A percentile compares a stretch with the other conserved stretches of the same genome.
Conservation (phyloP, 2,888 invertebrate genomes). For the Apodemia mormo region DNA sequence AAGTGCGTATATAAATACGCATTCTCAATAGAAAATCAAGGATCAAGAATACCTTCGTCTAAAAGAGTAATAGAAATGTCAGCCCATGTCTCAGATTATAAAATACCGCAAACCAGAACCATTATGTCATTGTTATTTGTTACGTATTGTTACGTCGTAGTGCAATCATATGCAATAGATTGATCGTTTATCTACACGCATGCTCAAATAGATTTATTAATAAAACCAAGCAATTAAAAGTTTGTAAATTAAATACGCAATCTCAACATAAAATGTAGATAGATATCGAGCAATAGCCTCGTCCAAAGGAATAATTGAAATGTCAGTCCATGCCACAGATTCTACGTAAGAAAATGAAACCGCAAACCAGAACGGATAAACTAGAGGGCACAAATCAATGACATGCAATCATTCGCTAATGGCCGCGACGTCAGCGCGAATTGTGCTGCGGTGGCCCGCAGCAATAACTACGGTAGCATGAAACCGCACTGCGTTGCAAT, state of each 20-base stretch:
- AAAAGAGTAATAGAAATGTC: no score
- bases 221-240: no score
- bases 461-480: slow-evolving; percentile 45
- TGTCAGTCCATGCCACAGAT: slow-evolving; percentile 27
- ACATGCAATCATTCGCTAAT: slow-evolving; percentile 50
- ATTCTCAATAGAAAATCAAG: no score
- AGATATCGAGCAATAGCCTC: background rate
- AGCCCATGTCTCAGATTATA: no score
- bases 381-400: slow-evolving; percentile 45
- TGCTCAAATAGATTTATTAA: no score
- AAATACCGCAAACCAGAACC: no score
- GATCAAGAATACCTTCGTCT: no score
- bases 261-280: background rate
- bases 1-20: no score
- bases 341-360: slow-evolving; percentile 31
- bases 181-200: no score
- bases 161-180: no score
- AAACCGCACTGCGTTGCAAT: slow-evolving; percentile 37
- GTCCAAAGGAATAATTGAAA: slow-evolving; percentile 29
- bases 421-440: slow-evolving; percentile 39
- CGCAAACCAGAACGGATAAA: slow-evolving; percentile 33
- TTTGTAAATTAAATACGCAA: background rate
- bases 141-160: no score
- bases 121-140: no score
- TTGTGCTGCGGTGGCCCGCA: slow-evolving; percentile 22